Conservation (phyloP, 2,888 invertebrate species). For the Eueremaeus valkanovi region DNA sequence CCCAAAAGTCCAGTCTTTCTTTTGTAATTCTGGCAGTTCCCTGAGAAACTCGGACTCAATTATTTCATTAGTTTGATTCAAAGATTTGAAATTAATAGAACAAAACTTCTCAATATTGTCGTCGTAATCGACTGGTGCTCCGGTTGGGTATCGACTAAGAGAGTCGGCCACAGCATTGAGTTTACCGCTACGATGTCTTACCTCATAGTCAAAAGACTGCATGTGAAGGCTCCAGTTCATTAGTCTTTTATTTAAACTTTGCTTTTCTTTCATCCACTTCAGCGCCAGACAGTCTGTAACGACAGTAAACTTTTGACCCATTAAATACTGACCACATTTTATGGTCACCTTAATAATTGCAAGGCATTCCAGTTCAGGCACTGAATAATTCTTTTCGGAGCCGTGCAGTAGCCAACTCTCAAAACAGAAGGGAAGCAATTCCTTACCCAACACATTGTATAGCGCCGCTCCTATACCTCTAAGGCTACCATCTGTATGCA, state of each 20-base stretch:
- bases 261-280: not conserved
- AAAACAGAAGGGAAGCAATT: not conserved
- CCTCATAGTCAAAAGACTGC: not conserved
- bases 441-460: not conserved
- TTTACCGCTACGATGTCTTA: not conserved
- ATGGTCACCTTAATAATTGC: slow-evolving; percentile 6
- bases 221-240: slow-evolving; percentile 12
- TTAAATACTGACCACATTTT: not conserved
- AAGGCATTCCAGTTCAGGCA: slow-evolving; percentile 27
- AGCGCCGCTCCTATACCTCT: slow-evolving; percentile 7
- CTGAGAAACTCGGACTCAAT: not conserved
- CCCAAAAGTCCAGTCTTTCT: not conserved
- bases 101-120: not conserved
- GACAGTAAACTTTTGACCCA: slow-evolving; percentile 14
- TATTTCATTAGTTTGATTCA: not conserved
- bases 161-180: slow-evolving; percentile 20
- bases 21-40: too few species aligned
- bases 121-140: not conserved
- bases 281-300: slow-evolving; percentile 27
- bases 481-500: slow-evolving; percentile 36
- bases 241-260: not conserved
- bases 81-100: not conserved
- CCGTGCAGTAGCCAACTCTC: not conserved
- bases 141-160: slow-evolving; percentile 4
- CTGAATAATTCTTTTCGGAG: slow-evolving; percentile 24